Evolutionary conservation across 2,113 vertebrate species (phyloP), one percentile per base, ranked within the genome.

Genomic region (Atlantisia rogersi): DNA sequence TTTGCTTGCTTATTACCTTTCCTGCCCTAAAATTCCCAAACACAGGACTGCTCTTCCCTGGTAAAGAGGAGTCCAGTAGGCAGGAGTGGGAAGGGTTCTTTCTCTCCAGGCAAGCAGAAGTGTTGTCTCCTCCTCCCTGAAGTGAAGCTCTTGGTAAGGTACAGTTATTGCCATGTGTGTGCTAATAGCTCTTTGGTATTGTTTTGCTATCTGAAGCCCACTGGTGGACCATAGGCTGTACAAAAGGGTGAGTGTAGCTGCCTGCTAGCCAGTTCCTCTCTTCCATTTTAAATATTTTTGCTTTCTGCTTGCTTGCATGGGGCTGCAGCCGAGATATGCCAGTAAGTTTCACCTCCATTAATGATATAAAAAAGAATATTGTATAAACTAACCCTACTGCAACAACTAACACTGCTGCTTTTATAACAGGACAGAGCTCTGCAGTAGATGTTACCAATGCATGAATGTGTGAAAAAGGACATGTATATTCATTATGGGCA

Each of bases 181-280:
- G 99, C 99, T 99, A 99, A 99, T 99, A 99, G 99, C 99, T 99
- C 97, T 99, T 98, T 99, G 99, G 98, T 99, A 98, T 99, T 99
- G 99, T 99, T 99, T 99, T 99, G 99, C 99, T 98, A 98, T 99
- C 99, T 98, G 97, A 99, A 99, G 99, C 99, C 99, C 99, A 98
- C 99, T 99, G 99, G 99, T 99, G 99, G 99, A 99, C 99, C 99
- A 99, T 99, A 99, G 99, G 99, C 99, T 99, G 99, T 99, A 99
- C 99, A 99, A 99, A 99, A 99, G 99, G 99, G 99, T 99, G 99
- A 99, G 99, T 99, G 98, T 98, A 99, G 99, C 98, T 99, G 99
- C 98, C 98, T 99, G 99, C 98, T 98, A 98, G 98, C 98, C 98
- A 98, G 98, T 98, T 98, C 97, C 88, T 97, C 97, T 97, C 96